Conservation (phyloP, 2,113 vertebrate genomes). For the Esox niger region DNA sequence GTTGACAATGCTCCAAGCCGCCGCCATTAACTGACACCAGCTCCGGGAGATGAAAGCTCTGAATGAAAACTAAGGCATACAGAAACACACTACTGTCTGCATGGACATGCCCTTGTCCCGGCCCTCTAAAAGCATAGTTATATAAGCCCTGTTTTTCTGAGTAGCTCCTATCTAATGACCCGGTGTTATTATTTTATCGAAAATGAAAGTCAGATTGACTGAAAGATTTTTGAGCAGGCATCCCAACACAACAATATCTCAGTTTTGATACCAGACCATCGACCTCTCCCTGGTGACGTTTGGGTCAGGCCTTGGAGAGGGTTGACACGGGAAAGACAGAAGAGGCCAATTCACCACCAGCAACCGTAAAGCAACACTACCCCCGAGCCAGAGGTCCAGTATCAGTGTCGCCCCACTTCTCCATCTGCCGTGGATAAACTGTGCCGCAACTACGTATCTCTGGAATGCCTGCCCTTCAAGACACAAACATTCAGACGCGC, state of each 20-base stretch:
- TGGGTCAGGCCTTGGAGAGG: neutral
- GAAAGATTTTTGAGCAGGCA: neutral
- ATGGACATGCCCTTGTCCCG: neutral
- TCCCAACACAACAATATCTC: neutral
- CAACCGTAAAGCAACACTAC: neutral
- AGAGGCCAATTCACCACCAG: conserved; percentile 9
- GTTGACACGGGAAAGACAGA: neutral
- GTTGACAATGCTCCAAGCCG: neutral
- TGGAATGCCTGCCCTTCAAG: conserved; percentile 40
- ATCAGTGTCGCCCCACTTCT: conserved; percentile 14
- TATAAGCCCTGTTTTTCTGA: neutral
- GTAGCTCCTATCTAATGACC: neutral
- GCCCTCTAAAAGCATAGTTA: neutral
- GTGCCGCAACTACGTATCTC: conserved; percentile 33
- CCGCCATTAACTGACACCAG: neutral
- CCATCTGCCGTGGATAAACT: conserved; percentile 32
- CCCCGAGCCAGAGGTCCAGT: conserved; percentile 17
- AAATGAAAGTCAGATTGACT: neutral
- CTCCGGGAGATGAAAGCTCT: neutral
- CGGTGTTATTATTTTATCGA: neutral
- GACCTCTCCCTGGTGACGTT: neutral
- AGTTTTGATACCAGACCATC: neutral
- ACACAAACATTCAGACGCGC: conserved; percentile 15
- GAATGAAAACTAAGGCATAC: neutral
- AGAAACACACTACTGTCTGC: neutral